These are phyloP conservation scores for Enteromius afrohamiltoni DNA, from an alignment of 2,797 vertebrate species.

Conservation along the genomic window DNA sequence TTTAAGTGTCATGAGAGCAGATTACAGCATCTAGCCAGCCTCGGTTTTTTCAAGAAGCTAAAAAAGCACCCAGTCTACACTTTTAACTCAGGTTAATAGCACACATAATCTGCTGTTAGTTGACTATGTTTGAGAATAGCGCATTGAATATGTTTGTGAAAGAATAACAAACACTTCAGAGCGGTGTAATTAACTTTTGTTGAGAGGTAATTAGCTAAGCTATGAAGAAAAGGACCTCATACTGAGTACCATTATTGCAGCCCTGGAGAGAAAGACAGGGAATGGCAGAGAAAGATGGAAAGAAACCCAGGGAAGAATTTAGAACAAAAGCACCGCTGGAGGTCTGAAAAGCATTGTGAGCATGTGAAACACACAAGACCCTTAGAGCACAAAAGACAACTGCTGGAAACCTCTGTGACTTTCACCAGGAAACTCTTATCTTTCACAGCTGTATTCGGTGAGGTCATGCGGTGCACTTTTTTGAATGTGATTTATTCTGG, in stretches of 20 bases:
- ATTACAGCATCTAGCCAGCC: slow-evolving; percentile 29
- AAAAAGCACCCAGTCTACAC: slow-evolving; percentile 5
- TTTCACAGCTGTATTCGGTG: slow-evolving; percentile 46
- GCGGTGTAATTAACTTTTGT: slow-evolving; percentile 51
- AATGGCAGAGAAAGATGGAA: slow-evolving; percentile 36
- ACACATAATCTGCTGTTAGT: slow-evolving; percentile 31
- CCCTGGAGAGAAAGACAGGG: slow-evolving; percentile 29
- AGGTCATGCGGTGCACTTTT: slow-evolving; percentile 36
- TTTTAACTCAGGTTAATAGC: slow-evolving; percentile 13
- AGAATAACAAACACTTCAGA: slow-evolving; percentile 48
- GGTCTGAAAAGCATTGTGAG: slow-evolving; percentile 46
- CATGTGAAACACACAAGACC: slow-evolving; percentile 49
- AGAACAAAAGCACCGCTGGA: slow-evolving; percentile 56
- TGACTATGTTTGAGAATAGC: slow-evolving; percentile 19
- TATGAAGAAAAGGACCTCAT: slow-evolving; percentile 50
- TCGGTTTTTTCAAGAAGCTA: background rate
- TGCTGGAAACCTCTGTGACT: slow-evolving; percentile 47
- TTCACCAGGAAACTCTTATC: slow-evolving; percentile 49
- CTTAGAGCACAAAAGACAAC: slow-evolving; percentile 48
- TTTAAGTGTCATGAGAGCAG: slow-evolving; percentile 37
- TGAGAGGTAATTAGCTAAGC: slow-evolving; percentile 45
- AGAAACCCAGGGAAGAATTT: slow-evolving; percentile 20
- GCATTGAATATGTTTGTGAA: slow-evolving; percentile 24
- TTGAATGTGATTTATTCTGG: slow-evolving; percentile 16
- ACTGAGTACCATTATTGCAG: slow-evolving; percentile 56